Evolutionary conservation across 2,797 vertebrate species (phyloP).

Genomic region (Morelia viridis): DNA sequence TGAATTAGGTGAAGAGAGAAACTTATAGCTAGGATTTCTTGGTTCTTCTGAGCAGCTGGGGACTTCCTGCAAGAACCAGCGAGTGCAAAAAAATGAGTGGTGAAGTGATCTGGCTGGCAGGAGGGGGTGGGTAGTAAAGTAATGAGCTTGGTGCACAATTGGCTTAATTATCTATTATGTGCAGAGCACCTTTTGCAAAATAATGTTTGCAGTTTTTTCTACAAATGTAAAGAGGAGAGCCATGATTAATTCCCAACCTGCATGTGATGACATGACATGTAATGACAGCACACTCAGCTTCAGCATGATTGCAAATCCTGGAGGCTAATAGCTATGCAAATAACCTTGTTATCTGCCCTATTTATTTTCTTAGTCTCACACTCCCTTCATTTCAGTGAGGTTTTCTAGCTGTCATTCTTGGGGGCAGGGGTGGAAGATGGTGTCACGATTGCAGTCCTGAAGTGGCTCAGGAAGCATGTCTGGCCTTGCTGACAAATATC

Average conservation of each 20-base stretch:
- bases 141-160: not conserved
- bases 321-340: conserved; percentile 69
- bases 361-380: conserved; percentile 61
- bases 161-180: not conserved
- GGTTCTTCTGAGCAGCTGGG: not conserved
- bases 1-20: not conserved
- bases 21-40: not conserved
- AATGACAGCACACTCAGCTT: conserved; percentile 53
- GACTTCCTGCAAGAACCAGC: not conserved
- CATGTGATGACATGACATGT: not conserved
- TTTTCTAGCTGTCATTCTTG: conserved; percentile 20
- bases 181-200: not conserved
- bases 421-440: conserved; percentile 21
- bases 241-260: not conserved
- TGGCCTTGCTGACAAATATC: not conserved
- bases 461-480: not conserved
- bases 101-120: not conserved
- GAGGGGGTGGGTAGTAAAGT: not conserved
- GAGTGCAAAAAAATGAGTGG: not conserved
- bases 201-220: not conserved
- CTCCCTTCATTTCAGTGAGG: conserved; percentile 41
- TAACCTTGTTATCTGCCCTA: conserved; percentile 67
- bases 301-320: conserved; percentile 53
- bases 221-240: not conserved
- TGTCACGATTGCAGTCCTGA: not conserved